These are phyloP conservation scores for Oreonectes daqikongensis DNA, from an alignment of 2,797 vertebrate genomes.

Conservation along the genomic window DNA sequence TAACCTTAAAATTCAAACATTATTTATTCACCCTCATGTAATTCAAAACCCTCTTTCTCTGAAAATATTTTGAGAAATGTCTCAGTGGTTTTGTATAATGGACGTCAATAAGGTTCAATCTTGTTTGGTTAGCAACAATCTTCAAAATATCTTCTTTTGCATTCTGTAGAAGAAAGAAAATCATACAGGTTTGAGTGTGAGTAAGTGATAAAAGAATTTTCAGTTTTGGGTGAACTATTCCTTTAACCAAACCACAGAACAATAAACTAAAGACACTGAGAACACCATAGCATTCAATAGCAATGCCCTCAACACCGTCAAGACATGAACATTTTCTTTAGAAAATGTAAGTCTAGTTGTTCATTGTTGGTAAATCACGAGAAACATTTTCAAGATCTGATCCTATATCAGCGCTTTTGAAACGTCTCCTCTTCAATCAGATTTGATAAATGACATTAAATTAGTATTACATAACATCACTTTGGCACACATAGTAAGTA, in stretches of 20 bases:
- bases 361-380: background rate
- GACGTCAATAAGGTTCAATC: too few species aligned
- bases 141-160: too few species aligned
- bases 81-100: too few species aligned
- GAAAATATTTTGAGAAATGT: too few species aligned
- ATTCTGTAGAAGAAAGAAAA: too few species aligned
- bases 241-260: background rate
- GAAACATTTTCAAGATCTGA: background rate
- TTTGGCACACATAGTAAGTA: background rate
- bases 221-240: too few species aligned
- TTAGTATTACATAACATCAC: background rate
- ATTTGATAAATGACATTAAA: background rate
- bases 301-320: background rate
- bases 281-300: background rate
- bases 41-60: too few species aligned
- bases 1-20: too few species aligned
- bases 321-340: background rate
- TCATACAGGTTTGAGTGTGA: too few species aligned
- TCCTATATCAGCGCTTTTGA: background rate
- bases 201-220: too few species aligned
- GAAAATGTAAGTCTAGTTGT: background rate
- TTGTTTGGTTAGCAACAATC: too few species aligned
- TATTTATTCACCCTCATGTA: too few species aligned
- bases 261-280: background rate
- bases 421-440: background rate